phyloP scores from a whole-genome alignment of 2,797 vertebrate genomes.

The Pseudochirops corinnae region DNA sequence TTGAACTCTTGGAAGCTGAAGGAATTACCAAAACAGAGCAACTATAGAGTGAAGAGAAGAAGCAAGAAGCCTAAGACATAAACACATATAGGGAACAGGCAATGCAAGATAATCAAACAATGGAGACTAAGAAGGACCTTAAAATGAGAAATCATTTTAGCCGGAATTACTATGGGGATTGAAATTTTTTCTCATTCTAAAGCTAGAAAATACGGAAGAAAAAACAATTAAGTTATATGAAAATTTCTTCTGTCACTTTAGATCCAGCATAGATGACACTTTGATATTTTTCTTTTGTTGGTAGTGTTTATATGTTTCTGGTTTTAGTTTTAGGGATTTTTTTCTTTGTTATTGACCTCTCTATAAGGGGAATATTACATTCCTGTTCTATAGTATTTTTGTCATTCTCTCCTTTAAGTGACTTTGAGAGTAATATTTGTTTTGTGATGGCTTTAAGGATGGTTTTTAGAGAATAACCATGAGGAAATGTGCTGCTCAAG shows the following conservation, averaged over 20 bases:
- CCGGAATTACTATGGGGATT: constrained; percentile 12
- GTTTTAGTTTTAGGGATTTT: too few species aligned
- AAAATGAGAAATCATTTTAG: constrained; percentile 15
- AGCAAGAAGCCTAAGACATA: background rate
- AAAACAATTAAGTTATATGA: background rate
- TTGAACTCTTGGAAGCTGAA: background rate
- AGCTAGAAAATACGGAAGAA: background rate
- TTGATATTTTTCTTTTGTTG: background rate
- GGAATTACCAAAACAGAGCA: background rate
- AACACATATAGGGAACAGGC: background rate
- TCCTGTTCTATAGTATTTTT: constrained; percentile 10
- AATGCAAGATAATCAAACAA: background rate
- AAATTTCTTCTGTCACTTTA: background rate
- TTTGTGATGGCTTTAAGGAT: background rate
- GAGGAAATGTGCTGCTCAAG: constrained; percentile 52
- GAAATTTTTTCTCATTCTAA: background rate
- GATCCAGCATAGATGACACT: constrained; percentile 10
- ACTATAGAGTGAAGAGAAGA: background rate
- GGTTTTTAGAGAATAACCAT: constrained; percentile 55
- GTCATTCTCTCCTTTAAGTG: constrained; percentile 20
- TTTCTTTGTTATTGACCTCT: background rate
- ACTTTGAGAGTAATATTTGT: constrained; percentile 53
- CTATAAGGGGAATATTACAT: constrained; percentile 14
- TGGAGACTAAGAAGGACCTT: background rate
- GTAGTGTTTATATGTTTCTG: too few species aligned